Evolutionary conservation across 2,113 vertebrate species (phyloP).

Genomic region (Ophthalmolycus amberensis): DNA sequence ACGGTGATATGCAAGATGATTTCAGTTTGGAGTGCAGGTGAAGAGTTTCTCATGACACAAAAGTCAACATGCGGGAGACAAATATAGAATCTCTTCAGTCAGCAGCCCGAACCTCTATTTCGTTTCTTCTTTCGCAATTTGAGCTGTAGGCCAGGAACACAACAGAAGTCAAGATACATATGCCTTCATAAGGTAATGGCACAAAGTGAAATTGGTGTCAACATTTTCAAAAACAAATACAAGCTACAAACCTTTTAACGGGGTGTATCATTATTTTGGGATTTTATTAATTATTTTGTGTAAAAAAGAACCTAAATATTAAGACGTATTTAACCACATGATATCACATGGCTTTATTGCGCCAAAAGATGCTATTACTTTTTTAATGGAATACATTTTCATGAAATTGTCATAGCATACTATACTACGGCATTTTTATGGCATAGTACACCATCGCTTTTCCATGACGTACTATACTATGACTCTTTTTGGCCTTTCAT

Average conservation of each 20-base stretch:
- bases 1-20: conserved; percentile 8
- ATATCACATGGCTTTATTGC: not conserved
- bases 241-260: not conserved
- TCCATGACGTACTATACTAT: too few relatives aligned
- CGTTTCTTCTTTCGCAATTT: conserved; percentile 76
- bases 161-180: not conserved
- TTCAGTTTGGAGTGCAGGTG: conserved; percentile 31
- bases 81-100: conserved; percentile 29
- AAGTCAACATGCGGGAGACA: conserved; percentile 6
- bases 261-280: not conserved
- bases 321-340: not conserved
- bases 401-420: too few relatives aligned
- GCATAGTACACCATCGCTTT: too few relatives aligned
- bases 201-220: not conserved
- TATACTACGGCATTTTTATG: too few relatives aligned
- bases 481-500: too few relatives aligned
- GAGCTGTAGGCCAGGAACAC: conserved; percentile 68
- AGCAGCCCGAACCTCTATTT: conserved; percentile 63
- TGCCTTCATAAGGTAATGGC: not conserved
- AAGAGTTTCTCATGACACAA: conserved; percentile 6
- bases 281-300: not conserved
- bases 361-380: too few relatives aligned
- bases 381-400: too few relatives aligned
- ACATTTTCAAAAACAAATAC: not conserved
- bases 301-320: not conserved